Conservation (phyloP, 2,113 vertebrate species). For the Jaculus jaculus region DNA sequence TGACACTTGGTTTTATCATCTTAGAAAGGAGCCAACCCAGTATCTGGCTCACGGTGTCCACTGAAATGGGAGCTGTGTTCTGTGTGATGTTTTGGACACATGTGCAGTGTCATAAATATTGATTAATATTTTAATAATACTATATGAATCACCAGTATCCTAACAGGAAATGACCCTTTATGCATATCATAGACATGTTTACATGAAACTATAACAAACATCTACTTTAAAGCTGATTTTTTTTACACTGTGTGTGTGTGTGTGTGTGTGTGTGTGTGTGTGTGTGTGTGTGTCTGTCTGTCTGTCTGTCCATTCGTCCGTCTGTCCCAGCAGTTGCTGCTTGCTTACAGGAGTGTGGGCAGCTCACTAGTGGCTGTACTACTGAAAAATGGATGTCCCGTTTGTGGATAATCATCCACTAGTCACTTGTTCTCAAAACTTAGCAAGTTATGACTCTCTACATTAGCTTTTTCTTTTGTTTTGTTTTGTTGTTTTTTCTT, state of each 20-base stretch:
- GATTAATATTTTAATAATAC: background rate
- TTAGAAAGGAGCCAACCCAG: background rate
- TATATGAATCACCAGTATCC: background rate
- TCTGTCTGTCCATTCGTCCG: no score
- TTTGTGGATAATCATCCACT: no score
- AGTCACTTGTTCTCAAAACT: no score
- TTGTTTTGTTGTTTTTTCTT: background rate
- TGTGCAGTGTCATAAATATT: background rate
- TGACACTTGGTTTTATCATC: slow-evolving; percentile 13
- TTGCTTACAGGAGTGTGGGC: no score
- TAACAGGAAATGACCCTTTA: slow-evolving; percentile 29
- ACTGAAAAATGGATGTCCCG: no score
- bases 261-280: no score
- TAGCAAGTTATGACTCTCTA: no score
- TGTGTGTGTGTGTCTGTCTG: no score
- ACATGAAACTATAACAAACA: slow-evolving; percentile 16
- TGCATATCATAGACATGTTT: background rate
- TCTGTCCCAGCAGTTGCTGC: no score
- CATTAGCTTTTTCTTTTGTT: no score
- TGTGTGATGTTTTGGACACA: background rate
- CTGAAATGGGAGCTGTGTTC: background rate
- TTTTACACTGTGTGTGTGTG: no score
- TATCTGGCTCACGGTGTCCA: background rate
- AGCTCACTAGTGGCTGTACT: no score
- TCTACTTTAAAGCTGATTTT: background rate